phyloP scores from a whole-genome alignment of 2,797 vertebrate genomes.

The Iguana delicatissima region DNA sequence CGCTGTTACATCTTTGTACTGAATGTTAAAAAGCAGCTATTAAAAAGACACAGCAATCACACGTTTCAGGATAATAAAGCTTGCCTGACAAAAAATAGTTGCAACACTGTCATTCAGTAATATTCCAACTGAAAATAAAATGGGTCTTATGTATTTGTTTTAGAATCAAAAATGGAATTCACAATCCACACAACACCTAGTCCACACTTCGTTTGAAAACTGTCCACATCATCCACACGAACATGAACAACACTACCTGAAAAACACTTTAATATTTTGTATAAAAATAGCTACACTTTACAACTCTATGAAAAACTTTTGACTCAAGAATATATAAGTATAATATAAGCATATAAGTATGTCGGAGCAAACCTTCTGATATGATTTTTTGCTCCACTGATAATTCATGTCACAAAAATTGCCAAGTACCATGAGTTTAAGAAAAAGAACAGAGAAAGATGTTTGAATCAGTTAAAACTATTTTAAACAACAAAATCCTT shows the following conservation, averaged over 20 bases:
- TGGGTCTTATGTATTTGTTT: slow-evolving; percentile 18
- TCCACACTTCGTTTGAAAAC: slow-evolving; percentile 41
- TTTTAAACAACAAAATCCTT: background rate
- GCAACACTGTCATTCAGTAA: slow-evolving; percentile 52
- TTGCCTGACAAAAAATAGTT: slow-evolving; percentile 73
- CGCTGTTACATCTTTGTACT: slow-evolving; percentile 84
- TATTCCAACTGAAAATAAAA: slow-evolving; percentile 55
- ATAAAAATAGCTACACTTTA: slow-evolving; percentile 59
- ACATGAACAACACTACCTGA: slow-evolving; percentile 27
- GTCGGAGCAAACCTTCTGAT: slow-evolving; percentile 49
- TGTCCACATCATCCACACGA: slow-evolving; percentile 31
- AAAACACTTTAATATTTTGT: slow-evolving; percentile 9
- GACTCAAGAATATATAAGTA: slow-evolving; percentile 51
- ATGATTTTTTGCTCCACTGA: slow-evolving; percentile 45
- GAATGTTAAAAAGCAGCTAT: slow-evolving; percentile 71
- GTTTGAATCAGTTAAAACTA: slow-evolving; percentile 1
- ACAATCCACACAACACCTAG: slow-evolving; percentile 29
- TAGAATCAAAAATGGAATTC: slow-evolving; percentile 57
- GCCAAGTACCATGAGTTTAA: background rate
- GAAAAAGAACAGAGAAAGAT: background rate
- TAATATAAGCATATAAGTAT: slow-evolving; percentile 14
- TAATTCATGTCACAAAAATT: slow-evolving; percentile 44
- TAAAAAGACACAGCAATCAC: slow-evolving; percentile 72
- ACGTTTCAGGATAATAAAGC: slow-evolving; percentile 75
- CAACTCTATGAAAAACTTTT: slow-evolving; percentile 50